Conservation (phyloP, 2,113 vertebrate genomes). For the Gallinago paraguaiae region DNA sequence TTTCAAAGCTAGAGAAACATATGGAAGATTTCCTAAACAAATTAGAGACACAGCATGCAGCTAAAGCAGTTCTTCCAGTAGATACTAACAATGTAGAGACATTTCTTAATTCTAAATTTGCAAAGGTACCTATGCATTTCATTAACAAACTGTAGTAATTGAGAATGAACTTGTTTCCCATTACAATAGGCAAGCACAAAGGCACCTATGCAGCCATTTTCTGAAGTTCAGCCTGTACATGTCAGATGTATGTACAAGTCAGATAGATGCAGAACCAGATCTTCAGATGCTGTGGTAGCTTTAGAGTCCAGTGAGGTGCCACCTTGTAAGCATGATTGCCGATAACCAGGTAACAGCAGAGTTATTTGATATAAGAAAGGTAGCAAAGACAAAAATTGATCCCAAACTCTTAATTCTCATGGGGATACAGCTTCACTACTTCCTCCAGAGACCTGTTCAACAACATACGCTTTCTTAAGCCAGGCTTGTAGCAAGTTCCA, state of each 20-base stretch:
- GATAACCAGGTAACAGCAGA: neutral
- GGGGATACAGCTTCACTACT: neutral
- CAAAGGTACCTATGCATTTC: constrained; percentile 9
- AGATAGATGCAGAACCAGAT: neutral
- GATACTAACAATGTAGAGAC: neutral
- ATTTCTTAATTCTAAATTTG: constrained; percentile 12
- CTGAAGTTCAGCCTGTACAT: neutral
- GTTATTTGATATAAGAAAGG: neutral
- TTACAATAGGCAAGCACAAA: constrained; percentile 13
- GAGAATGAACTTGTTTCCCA: constrained; percentile 5
- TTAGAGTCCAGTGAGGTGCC: neutral
- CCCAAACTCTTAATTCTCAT: neutral
- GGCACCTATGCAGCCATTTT: neutral
- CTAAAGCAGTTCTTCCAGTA: constrained; percentile 45
- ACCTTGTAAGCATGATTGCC: neutral
- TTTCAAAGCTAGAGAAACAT: constrained; percentile 35
- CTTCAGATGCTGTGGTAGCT: neutral
- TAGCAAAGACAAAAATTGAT: neutral
- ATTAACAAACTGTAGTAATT: constrained; percentile 8
- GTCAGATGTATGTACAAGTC: neutral
- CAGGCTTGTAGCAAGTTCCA: neutral
- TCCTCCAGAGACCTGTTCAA: neutral
- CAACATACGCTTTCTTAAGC: neutral
- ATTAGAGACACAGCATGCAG: constrained; percentile 22
- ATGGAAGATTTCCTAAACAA: constrained; percentile 46